Conservation (phyloP, 1,140 invertebrate species). For the Grapholita molesta region DNA sequence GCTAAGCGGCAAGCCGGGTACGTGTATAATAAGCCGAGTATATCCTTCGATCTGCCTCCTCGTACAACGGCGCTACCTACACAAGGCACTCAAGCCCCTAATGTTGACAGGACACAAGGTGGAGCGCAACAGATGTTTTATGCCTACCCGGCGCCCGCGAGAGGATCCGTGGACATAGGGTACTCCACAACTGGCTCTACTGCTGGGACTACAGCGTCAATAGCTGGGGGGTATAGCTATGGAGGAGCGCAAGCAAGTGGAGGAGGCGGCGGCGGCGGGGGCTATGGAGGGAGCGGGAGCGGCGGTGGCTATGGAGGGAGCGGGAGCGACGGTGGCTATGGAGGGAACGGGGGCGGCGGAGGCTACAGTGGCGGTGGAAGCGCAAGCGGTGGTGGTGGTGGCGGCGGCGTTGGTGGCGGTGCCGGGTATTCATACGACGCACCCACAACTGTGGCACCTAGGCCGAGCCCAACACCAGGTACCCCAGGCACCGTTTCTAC, state of each 20-base stretch:
- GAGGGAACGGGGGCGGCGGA: constrained; percentile 5
- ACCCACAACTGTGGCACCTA: constrained; percentile 18
- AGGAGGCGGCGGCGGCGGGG: not conserved
- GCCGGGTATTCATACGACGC: not conserved
- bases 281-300: not conserved
- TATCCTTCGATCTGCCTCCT: constrained; percentile 58
- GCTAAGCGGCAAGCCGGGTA: constrained; percentile 56
- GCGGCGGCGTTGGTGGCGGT: not conserved
- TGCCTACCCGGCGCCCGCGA: constrained; percentile 53
- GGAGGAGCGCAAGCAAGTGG: not conserved
- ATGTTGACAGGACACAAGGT: constrained; percentile 50
- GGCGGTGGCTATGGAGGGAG: not conserved
- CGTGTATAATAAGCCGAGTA: constrained; percentile 54
- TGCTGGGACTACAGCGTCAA: constrained; percentile 17
- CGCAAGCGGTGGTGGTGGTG: not conserved
- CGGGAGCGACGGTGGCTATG: too few relatives aligned
- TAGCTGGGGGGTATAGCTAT: constrained; percentile 8
- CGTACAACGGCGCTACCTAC: constrained; percentile 27
- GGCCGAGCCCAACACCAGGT: constrained; percentile 5
- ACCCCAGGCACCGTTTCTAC: constrained; percentile 34
- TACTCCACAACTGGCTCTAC: constrained; percentile 20
- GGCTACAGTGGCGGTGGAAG: not conserved
- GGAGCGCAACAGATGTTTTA: constrained; percentile 59
- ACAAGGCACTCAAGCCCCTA: constrained; percentile 45
- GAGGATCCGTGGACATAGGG: constrained; percentile 33